Evolutionary conservation across 2,113 vertebrate species (phyloP).

Genomic region (Sminthopsis crassicaudata): DNA sequence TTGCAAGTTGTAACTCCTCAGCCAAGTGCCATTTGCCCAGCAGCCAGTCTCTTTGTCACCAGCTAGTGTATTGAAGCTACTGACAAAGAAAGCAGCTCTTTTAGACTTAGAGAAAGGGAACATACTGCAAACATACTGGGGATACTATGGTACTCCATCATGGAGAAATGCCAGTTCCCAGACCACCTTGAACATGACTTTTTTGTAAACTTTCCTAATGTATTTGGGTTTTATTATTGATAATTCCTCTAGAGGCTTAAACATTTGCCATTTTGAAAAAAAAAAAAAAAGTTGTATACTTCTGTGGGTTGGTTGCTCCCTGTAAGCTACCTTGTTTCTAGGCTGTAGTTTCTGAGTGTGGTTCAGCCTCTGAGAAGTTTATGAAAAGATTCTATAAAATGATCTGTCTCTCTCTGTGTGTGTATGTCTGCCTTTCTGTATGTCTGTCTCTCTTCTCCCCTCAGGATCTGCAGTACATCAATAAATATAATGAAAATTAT

Average conservation of each 20-base stretch:
- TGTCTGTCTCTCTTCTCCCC: no score
- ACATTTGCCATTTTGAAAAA: background rate
- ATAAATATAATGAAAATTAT: background rate
- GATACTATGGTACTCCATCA: background rate
- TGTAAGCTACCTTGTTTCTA: background rate
- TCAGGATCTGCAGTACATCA: no score
- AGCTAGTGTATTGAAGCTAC: background rate
- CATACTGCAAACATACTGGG: background rate
- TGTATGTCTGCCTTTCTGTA: no score
- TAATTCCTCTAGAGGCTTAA: background rate
- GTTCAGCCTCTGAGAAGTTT: background rate
- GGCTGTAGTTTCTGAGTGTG: background rate
- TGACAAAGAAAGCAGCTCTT: background rate
- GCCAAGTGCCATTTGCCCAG: background rate
- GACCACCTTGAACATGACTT: background rate
- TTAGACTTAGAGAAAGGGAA: background rate
- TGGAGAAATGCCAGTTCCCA: background rate
- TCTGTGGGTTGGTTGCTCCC: background rate
- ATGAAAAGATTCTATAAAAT: background rate
- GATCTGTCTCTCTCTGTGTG: background rate
- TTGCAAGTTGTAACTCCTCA: conserved; percentile 5
- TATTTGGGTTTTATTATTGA: background rate
- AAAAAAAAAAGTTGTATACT: background rate
- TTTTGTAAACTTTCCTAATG: background rate
- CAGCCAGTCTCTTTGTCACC: background rate